Evolutionary conservation across 2,888 invertebrate genomes (phyloP), one percentile per base, ranked within the genome.

Genomic region (Frankliniella fusca): DNA sequence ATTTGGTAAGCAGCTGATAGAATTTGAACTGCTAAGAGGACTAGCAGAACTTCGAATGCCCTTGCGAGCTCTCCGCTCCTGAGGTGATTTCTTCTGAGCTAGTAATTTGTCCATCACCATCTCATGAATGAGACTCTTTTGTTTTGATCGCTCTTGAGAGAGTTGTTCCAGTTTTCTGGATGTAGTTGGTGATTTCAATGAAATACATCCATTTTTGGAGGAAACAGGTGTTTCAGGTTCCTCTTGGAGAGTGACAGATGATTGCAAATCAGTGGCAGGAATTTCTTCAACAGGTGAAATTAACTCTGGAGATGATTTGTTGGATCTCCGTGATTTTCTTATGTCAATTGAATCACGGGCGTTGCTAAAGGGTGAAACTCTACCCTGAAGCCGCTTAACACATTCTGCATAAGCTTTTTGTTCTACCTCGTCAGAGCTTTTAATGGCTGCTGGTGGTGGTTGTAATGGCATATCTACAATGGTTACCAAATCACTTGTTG

Each of bases 61-160:
- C 80, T 92, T 89, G 86, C 92, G 92, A 18, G 91, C 88, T 82
- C 91, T 91, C 85, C 90, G 91, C 85, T 91, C 92, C 84, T 85
- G 85, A 20, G 86, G 85, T 15, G 90, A 89, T 85, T 92, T 92
- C 85, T 92, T 93, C 85, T 93, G 92, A 3, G 92, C 91, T 85
- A 92, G 91, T 85, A 95, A 89, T 87, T 94, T 93, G 86, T 94
- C 94, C 91, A 96, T 92, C 81, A 96, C 93, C 88, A 96, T 90
- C 87, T 95, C 93, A 86, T 95, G 92, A 80, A 96, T 94, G 48
- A 96, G 90, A 87, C 93, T 94, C 84, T 95, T 95, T 88, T 96
- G 95, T 86, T 94, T 93, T 70, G 93, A 93, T 82, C 95, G 90
- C 87, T 95, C 95, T 86, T 93, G 92, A 84, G 93, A 93, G 61